These are phyloP conservation scores for Temnothorax nylanderi DNA, from an alignment of 1,140 invertebrate genomes.

Conservation along the genomic window DNA sequence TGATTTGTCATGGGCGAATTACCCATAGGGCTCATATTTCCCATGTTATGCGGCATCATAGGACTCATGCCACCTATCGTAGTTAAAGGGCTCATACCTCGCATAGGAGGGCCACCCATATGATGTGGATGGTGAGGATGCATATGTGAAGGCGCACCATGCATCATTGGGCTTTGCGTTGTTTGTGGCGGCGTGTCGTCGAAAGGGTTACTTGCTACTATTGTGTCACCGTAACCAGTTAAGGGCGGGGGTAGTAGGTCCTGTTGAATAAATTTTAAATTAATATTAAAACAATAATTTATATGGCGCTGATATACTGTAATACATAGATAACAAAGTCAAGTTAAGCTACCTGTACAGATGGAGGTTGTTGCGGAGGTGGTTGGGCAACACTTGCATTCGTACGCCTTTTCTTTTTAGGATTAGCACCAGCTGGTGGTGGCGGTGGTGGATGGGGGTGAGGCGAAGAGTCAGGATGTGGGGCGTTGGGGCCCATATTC, in stretches of 20 bases:
- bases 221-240: conserved; percentile 95
- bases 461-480: conserved; percentile 86
- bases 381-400: conserved; percentile 84
- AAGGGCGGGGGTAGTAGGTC: conserved; percentile 93
- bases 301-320: background rate
- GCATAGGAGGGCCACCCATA: conserved; percentile 89
- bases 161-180: conserved; percentile 88
- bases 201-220: conserved; percentile 97
- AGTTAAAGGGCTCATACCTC: conserved; percentile 85
- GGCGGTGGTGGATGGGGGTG: conserved; percentile 84
- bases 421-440: conserved; percentile 86
- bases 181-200: conserved; percentile 94
- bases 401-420: conserved; percentile 88
- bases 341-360: conserved; percentile 81
- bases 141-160: conserved; percentile 86
- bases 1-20: conserved; percentile 84
- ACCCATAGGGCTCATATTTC: conserved; percentile 84
- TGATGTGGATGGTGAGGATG: conserved; percentile 86
- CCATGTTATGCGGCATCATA: conserved; percentile 86
- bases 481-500: conserved; percentile 82
- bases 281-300: background rate
- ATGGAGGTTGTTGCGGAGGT: conserved; percentile 85
- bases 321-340: background rate
- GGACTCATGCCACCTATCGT: conserved; percentile 91
- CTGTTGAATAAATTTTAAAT: conserved; percentile 45